phyloP scores from a whole-genome alignment of 2,113 vertebrate species.

The Xenotilapia leptura region DNA sequence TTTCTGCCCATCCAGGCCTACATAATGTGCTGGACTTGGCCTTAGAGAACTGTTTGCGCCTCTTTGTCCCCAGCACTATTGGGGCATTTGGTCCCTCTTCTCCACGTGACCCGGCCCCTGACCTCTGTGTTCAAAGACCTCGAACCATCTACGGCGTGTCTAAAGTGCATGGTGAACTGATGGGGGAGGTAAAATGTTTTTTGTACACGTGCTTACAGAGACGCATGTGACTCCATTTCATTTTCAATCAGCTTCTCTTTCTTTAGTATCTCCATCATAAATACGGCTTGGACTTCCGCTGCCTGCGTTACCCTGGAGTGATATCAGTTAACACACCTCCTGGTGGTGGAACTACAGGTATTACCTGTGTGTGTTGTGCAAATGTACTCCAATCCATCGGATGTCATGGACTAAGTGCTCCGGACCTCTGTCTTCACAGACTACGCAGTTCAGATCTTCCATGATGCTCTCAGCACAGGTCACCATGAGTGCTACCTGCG shows the following conservation, averaged over 20 bases:
- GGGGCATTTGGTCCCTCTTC: slow-evolving; percentile 75
- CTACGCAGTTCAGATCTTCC: slow-evolving; percentile 75
- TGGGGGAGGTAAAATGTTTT: slow-evolving; percentile 66
- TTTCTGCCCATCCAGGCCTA: slow-evolving; percentile 51
- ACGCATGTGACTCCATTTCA: background rate
- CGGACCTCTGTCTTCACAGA: slow-evolving; percentile 38
- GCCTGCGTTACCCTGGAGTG: slow-evolving; percentile 73
- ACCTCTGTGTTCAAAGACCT: slow-evolving; percentile 75
- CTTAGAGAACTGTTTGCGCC: slow-evolving; percentile 72
- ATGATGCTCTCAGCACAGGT: slow-evolving; percentile 69
- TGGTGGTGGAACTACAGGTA: slow-evolving; percentile 75
- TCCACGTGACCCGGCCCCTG: slow-evolving; percentile 71
- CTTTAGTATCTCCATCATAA: slow-evolving; percentile 74
- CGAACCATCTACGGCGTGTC: slow-evolving; percentile 77
- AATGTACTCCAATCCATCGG: background rate
- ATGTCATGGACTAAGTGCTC: background rate
- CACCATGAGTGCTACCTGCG: slow-evolving; percentile 73
- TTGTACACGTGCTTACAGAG: background rate
- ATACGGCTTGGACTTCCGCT: slow-evolving; percentile 74
- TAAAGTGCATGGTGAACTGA: slow-evolving; percentile 75
- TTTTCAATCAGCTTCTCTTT: background rate
- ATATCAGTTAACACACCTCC: slow-evolving; percentile 68
- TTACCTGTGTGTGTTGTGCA: background rate
- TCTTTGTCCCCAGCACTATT: slow-evolving; percentile 76
- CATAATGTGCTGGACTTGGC: slow-evolving; percentile 76